Evolutionary conservation across 2,797 vertebrate species (phyloP), one percentile per base, ranked within the genome.

Genomic region (Schizopygopsis malacanthus): DNA sequence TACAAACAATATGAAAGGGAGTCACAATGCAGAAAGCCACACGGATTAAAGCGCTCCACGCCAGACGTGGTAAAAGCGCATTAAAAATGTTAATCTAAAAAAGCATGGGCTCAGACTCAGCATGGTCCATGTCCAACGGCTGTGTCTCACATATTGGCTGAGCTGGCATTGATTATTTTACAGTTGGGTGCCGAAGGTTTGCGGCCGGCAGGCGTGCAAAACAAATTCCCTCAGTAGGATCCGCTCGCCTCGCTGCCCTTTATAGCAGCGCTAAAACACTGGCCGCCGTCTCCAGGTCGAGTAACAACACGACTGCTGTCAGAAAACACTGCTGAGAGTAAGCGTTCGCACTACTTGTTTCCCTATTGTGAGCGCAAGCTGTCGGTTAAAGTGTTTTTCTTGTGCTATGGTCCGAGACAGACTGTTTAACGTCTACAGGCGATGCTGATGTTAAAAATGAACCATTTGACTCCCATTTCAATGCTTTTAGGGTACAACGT

Each of bases 111-210:
- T 81, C 52, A 65, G 78, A 61, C 65, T 83, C 61, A 43, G 73
- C 61, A 56, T 77, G 63, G 81, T 87, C 85, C 67, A 65, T 43
- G 45, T 83, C 81, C 76, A 79, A 87, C 75, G 69, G 47, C 71
- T 82, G 54, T 70, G 67, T 81, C 41, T 78, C 67, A 85, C 84
- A 79, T 79, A 77, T 79, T 81, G 84, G 71, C 81, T 81, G 75
- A 86, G 77, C 79, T 82, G 81, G 72, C 82, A 69, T 78, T 88
- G 73, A 81, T 83, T 75, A 85, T 82, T 87, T 87, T 89, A 87
- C 86, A 89, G 85, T 86, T 83, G 84, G 82, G 67, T 86, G 80
- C n/a, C 20, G 67, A 61, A 70, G 39, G 76, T 87, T 85, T 79
- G 61, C 65, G 80, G 79, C 72, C 79, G 71, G 79, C 37, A 50